phyloP scores from a whole-genome alignment of 2,113 vertebrate genomes.

The Eonycteris spelaea region DNA sequence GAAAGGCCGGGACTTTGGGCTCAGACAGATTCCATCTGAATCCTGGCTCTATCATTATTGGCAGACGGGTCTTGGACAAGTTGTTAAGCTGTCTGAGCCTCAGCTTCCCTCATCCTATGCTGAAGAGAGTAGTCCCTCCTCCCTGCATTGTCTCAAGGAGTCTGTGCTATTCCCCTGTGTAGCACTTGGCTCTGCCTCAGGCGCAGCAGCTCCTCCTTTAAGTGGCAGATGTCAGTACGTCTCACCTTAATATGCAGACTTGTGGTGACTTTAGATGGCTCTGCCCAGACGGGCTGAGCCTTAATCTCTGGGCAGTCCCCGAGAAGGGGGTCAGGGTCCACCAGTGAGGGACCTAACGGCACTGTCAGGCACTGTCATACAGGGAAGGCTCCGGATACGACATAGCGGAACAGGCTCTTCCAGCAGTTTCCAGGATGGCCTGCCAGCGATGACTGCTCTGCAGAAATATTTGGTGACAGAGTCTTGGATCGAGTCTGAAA shows the following conservation, averaged over 20 bases:
- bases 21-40: background rate
- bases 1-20: background rate
- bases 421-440: background rate
- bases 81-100: background rate
- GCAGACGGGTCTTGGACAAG: background rate
- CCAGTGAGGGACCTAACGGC: background rate
- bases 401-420: background rate
- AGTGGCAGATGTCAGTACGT: conserved; percentile 23
- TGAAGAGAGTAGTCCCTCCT: background rate
- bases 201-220: conserved; percentile 1
- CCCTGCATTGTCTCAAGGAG: background rate
- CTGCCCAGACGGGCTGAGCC: background rate
- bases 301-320: background rate
- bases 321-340: background rate
- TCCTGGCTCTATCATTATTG: background rate
- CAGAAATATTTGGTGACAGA: background rate
- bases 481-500: background rate
- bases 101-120: background rate
- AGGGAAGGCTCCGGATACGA: background rate
- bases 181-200: background rate
- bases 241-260: conserved; percentile 4
- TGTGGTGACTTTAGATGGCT: background rate
- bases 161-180: background rate
- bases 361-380: fast-evolving
- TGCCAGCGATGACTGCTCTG: background rate